These are phyloP conservation scores for Urocitellus parryii DNA, from an alignment of 2,113 vertebrate genomes.

Conservation along the genomic window DNA sequence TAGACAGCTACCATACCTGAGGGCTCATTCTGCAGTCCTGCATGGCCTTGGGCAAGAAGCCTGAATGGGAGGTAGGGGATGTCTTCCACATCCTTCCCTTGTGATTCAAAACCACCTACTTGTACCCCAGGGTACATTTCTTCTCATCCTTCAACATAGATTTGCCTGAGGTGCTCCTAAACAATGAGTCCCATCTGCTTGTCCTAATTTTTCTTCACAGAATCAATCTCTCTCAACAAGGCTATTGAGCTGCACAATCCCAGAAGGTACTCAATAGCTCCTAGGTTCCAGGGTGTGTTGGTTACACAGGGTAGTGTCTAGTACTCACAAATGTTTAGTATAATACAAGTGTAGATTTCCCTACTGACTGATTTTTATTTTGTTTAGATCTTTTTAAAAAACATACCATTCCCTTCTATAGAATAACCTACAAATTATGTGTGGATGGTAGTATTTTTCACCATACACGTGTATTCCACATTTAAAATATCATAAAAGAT, in stretches of 20 bases:
- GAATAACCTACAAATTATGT: background rate
- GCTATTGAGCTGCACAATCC: background rate
- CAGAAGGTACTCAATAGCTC: background rate
- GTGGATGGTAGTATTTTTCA: background rate
- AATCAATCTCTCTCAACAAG: background rate
- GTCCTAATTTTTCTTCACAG: no score
- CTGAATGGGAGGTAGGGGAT: accelerated
- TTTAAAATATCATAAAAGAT: background rate
- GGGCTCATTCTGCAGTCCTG: background rate
- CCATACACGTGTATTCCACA: background rate
- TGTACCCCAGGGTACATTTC: background rate
- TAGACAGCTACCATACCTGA: background rate
- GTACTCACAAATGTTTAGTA: background rate
- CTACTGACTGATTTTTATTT: background rate
- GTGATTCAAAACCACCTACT: background rate
- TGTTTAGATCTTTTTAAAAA: background rate
- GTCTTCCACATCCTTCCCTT: background rate
- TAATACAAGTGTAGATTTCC: background rate
- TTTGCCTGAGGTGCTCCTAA: background rate
- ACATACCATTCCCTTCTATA: background rate
- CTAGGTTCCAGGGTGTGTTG: no score
- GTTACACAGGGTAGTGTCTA: background rate
- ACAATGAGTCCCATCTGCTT: background rate
- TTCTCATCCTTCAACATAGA: background rate
- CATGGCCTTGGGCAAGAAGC: background rate